Conservation (phyloP, 2,113 vertebrate species). For the Platysternon megacephalum region DNA sequence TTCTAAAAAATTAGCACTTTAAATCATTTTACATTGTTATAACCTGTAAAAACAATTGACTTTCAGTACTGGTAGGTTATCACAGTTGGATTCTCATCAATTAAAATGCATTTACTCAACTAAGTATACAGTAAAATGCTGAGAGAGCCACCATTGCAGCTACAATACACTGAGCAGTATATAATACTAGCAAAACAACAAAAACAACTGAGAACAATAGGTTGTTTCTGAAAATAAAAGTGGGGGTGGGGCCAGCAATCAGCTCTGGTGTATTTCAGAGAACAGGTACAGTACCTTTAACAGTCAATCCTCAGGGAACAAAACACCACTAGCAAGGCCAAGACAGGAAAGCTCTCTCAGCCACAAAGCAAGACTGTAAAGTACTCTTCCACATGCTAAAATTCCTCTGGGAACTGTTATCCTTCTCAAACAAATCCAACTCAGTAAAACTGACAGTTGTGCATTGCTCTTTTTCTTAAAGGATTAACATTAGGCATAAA, state of each 20-base stretch:
- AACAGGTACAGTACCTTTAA: slow-evolving; percentile 17
- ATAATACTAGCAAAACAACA: slow-evolving; percentile 3
- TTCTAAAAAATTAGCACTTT: neutral
- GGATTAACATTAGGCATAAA: slow-evolving; percentile 49
- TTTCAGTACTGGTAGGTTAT: neutral
- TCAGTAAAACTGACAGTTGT: slow-evolving; percentile 62
- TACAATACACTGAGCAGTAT: slow-evolving; percentile 2
- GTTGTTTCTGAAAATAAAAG: slow-evolving; percentile 32
- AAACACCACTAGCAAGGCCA: slow-evolving; percentile 49
- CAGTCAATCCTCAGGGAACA: slow-evolving; percentile 55
- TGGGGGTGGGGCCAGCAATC: slow-evolving; percentile 18
- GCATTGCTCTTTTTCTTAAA: slow-evolving; percentile 42
- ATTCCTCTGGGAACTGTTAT: slow-evolving; percentile 64
- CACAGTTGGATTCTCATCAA: neutral
- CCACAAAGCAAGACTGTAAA: slow-evolving; percentile 46
- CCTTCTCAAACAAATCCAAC: slow-evolving; percentile 65
- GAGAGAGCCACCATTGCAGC: neutral
- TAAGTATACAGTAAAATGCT: slow-evolving; percentile 13
- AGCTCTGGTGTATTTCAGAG: slow-evolving; percentile 31
- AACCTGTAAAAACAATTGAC: neutral
- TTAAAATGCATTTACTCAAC: neutral
- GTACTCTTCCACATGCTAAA: slow-evolving; percentile 29
- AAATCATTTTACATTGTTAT: neutral
- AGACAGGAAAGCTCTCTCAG: slow-evolving; percentile 55
- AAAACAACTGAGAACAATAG: slow-evolving; percentile 25